Base-by-base conservation (phyloP, 2,888 invertebrate genomes). In the Drosophila putrida region DNA sequence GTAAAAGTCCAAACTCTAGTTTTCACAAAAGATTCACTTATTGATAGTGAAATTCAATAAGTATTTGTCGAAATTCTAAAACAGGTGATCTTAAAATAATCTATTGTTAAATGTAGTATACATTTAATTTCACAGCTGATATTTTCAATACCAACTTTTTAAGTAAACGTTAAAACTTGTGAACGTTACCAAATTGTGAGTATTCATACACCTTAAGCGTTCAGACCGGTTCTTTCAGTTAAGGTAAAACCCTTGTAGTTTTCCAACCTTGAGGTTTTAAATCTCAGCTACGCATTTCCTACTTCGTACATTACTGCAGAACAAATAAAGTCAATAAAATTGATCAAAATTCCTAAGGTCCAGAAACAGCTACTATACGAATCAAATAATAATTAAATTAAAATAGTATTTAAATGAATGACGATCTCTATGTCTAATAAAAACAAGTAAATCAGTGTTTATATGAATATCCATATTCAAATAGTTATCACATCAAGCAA, bases 321-420 rank as follows among this genome's bases (percentile, higher is more conserved):
- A 20, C 20, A 20, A 20, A 44, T 38, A 27, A 65, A 83, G 81
- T 83, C 80, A 76, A 47, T 80, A 74, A 86, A 83, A 87, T 78
- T 63, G 35, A 2, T 28, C 4, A 6, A 15, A 9, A 9, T 35
- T 3, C 15, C 13, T 38, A 49, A 70, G 53, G 38, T 49, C 28
- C 28, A 43, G 25, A 2, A 54, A 54, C 25, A 55, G n/a, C n/a
- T n/a, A n/a, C n/a, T n/a, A n/a, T n/a, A n/a, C n/a, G n/a, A n/a
- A n/a, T n/a, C n/a, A n/a, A n/a, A n/a, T n/a, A n/a, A n/a, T n/a
- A n/a, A n/a, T n/a, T n/a, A n/a, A n/a, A n/a, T n/a, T n/a, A n/a
- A n/a, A n/a, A n/a, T n/a, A n/a, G 2, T 15, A 47, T 33, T 41
- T 8, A 6, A 20, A 13, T 44, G n/a, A 39, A 27, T 47, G 3